phyloP scores from a whole-genome alignment of 2,113 vertebrate species.

The Globicephala melas region DNA sequence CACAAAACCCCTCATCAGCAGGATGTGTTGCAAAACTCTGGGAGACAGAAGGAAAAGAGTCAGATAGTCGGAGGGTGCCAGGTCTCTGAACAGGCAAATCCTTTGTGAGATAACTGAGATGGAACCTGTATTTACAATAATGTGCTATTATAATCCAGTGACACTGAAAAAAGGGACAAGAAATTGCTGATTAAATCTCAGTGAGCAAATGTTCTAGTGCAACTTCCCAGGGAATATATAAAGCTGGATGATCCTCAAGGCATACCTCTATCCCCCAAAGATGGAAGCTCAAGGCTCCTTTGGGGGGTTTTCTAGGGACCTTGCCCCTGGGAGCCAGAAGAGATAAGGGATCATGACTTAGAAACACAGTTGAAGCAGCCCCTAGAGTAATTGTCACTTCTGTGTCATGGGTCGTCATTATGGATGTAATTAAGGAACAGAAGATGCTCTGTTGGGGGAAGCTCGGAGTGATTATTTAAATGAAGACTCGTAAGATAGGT shows the following conservation, averaged over 20 bases:
- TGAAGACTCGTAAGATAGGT: background rate
- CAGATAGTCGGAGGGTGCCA: fast-evolving
- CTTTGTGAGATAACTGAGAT: background rate
- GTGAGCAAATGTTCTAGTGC: background rate
- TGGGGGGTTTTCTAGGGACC: background rate
- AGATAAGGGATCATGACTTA: background rate
- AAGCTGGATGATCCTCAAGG: background rate
- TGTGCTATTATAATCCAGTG: no score
- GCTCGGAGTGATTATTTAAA: background rate
- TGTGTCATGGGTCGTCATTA: background rate
- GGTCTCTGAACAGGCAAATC: background rate
- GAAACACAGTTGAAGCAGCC: background rate
- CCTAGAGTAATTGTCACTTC: background rate
- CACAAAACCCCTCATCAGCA: background rate
- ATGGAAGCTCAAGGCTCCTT: background rate
- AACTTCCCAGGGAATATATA: background rate
- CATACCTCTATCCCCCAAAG: background rate
- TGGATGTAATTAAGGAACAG: background rate
- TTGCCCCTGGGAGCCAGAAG: background rate
- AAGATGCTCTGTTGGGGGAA: background rate
- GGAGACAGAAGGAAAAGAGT: background rate
- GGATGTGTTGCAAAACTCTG: background rate
- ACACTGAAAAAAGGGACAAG: background rate
- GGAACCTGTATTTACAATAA: background rate
- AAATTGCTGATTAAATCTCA: background rate